Conservation (phyloP, 2,797 vertebrate genomes). For the Sebastes ruberrimus region DNA sequence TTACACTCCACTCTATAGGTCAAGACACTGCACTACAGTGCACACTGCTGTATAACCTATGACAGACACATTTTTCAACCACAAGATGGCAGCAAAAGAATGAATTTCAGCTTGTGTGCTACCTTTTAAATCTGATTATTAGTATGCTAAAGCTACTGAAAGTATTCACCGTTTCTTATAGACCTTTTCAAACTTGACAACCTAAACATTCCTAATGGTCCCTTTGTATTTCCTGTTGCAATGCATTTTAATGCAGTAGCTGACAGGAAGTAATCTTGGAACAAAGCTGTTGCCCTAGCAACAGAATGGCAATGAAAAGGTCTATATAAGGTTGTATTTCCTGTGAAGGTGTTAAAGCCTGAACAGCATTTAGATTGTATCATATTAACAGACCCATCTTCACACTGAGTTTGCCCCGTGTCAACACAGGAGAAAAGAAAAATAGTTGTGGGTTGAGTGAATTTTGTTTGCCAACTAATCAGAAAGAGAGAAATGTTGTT, state of each 20-base stretch:
- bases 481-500: neutral
- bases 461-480: neutral
- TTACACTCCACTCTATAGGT: neutral
- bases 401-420: neutral
- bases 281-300: no score
- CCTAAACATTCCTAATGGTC: no score
- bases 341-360: neutral
- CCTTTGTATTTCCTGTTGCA: no score
- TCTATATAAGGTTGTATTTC: neutral
- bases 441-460: neutral
- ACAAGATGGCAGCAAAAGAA: constrained; percentile 44
- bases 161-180: neutral
- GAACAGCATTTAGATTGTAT: neutral
- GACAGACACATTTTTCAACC: neutral
- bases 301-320: no score
- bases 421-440: neutral
- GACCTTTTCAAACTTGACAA: no score
- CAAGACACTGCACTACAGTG: neutral
- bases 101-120: neutral
- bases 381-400: neutral
- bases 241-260: no score
- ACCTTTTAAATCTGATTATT: neutral
- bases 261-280: no score
- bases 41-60: neutral
- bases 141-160: neutral